Evolutionary conservation across 2,113 vertebrate genomes (phyloP).

Genomic region (Heptranchias perlo): DNA sequence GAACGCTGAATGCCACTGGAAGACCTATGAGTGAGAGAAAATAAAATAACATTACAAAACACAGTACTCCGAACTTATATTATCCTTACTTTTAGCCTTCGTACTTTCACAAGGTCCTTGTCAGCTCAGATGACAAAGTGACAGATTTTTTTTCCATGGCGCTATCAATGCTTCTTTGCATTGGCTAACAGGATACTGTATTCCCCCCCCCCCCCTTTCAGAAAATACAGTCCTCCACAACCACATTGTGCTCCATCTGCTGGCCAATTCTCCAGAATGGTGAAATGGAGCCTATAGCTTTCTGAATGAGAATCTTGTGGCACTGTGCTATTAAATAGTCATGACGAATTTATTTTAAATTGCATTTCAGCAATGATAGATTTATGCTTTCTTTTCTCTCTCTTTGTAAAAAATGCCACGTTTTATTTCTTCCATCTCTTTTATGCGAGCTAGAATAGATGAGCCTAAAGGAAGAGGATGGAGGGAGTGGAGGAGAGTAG

Average conservation of each 20-base stretch:
- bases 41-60: background rate
- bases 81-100: background rate
- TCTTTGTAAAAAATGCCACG: background rate
- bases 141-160: background rate
- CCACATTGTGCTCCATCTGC: background rate
- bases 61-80: background rate
- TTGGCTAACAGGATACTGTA: background rate
- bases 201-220: background rate
- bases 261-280: background rate
- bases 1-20: background rate
- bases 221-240: background rate
- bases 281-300: too few species aligned
- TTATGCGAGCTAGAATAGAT: background rate
- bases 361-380: background rate
- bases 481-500: background rate
- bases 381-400: background rate
- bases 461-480: background rate
- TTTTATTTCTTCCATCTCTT: background rate
- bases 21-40: too few species aligned
- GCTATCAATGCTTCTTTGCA: background rate
- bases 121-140: background rate
- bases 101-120: background rate
- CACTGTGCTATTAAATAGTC: background rate
- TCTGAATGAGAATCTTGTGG: background rate
- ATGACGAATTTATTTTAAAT: background rate